A percentile compares a stretch with the other conserved stretches of the same genome.
Evolutionary conservation across 37 sponge, comb jelly and placozoan species (phyloP).

Genomic region (Sycon ciliatum): DNA sequence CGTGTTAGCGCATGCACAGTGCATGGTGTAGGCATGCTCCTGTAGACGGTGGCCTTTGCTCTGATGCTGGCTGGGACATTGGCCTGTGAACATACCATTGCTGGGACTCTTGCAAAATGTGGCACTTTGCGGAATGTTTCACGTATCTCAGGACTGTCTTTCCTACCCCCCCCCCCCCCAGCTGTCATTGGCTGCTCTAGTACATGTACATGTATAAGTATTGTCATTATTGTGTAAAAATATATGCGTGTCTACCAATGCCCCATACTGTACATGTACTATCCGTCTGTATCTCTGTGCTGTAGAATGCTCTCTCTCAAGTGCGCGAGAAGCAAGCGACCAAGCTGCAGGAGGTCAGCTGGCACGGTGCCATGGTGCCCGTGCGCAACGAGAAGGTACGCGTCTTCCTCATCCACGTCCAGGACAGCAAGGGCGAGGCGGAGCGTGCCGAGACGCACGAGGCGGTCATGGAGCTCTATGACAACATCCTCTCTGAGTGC

Average conservation of each 20-base stretch:
- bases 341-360: conserved; percentile 74
- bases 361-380: conserved; percentile 74
- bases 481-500: conserved; percentile 43
- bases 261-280: not conserved
- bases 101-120: too few relatives aligned
- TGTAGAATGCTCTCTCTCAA: conserved; percentile 74
- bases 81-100: too few relatives aligned
- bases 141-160: too few relatives aligned
- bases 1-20: too few relatives aligned
- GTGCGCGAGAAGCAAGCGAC: conserved; percentile 69
- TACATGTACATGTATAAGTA: not conserved
- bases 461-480: conserved; percentile 73
- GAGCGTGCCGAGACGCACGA: conserved; percentile 36
- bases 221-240: not conserved
- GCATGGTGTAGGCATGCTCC: too few relatives aligned
- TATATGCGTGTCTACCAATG: not conserved
- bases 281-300: not conserved
- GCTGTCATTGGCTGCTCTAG: too few relatives aligned
- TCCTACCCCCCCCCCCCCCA: too few relatives aligned
- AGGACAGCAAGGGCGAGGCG: conserved; percentile 57
- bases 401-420: conserved; percentile 52
- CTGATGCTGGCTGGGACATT: too few relatives aligned
- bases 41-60: too few relatives aligned
- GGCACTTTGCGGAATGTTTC: too few relatives aligned
- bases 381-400: conserved; percentile 61